A percentile compares a stretch with the other conserved stretches of the same genome.
Evolutionary conservation across 2,888 invertebrate genomes (phyloP).

Genomic region (Sminthurinus aureus): DNA sequence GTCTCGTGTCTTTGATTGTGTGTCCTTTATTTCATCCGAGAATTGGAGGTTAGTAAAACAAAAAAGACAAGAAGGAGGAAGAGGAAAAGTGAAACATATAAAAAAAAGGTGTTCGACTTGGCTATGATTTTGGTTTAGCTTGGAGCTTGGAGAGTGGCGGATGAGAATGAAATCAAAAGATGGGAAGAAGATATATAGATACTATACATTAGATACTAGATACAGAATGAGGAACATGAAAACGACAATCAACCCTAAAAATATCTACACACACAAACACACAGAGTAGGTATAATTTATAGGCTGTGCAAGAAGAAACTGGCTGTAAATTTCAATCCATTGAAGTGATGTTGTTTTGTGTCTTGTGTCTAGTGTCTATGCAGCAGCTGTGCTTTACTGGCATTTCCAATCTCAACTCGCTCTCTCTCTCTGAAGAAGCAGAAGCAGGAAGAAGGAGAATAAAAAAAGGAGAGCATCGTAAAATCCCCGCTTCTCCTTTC

Average conservation of each 20-base stretch:
- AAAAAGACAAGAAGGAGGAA: not conserved
- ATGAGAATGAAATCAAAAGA: not conserved
- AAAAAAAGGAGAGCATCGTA: no score
- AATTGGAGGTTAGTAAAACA: not conserved
- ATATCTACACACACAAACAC: constrained; percentile 2
- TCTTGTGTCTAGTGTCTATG: not conserved
- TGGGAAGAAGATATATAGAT: not conserved
- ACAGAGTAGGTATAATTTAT: not conserved
- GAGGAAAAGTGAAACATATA: not conserved
- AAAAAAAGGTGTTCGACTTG: not conserved
- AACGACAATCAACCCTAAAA: constrained; percentile 21
- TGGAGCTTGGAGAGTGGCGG: not conserved
- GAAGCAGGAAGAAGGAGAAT: no score
- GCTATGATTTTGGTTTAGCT: not conserved
- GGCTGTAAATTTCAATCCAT: constrained; percentile 20
- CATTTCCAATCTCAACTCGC: not conserved
- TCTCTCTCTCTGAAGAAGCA: no score
- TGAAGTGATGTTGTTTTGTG: no score
- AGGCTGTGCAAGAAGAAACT: constrained; percentile 8
- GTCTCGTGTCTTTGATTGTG: not conserved
- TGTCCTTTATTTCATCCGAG: not conserved
- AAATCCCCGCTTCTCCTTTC: no score
- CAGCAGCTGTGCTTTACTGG: constrained; percentile 17
- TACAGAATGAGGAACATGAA: not conserved
- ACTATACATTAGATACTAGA: not conserved